A percentile compares a stretch with the other conserved stretches of the same genome.
These are phyloP conservation scores for Hipparchia semele DNA, from an alignment of 2,888 invertebrate species.

Conservation along the genomic window DNA sequence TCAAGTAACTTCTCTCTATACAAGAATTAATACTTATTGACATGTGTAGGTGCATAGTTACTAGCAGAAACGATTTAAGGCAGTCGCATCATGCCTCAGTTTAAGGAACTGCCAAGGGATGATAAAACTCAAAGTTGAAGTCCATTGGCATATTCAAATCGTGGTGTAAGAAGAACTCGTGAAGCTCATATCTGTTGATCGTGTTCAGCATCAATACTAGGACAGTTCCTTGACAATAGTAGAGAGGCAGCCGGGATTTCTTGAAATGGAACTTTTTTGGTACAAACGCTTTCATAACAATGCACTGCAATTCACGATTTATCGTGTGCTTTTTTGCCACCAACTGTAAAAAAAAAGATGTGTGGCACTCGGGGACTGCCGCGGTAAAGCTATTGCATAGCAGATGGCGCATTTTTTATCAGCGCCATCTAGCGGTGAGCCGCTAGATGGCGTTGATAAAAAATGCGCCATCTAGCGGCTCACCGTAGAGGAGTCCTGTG, in stretches of 20 bases:
- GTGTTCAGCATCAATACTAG: constrained; percentile 50
- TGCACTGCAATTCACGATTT: constrained; percentile 52
- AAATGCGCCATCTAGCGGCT: too few species aligned
- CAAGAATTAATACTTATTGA: too few species aligned
- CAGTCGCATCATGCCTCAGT: too few species aligned
- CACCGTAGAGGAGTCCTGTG: too few species aligned
- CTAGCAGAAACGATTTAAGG: too few species aligned
- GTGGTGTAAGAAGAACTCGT: constrained; percentile 57
- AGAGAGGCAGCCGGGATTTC: constrained; percentile 57
- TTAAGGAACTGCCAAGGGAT: constrained; percentile 43
- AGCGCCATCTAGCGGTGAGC: too few species aligned
- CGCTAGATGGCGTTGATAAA: too few species aligned
- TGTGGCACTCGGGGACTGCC: too few species aligned
- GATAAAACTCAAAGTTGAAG: constrained; percentile 60
- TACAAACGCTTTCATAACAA: constrained; percentile 57
- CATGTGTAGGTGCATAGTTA: too few species aligned
- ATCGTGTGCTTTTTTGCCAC: constrained; percentile 49
- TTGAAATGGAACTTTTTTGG: constrained; percentile 50
- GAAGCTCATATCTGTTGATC: constrained; percentile 54
- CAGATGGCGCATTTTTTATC: too few species aligned
- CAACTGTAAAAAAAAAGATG: constrained; percentile 50
- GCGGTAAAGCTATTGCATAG: too few species aligned
- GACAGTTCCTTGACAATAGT: constrained; percentile 63
- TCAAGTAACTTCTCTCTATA: too few species aligned
- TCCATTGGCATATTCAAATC: constrained; percentile 50